Conservation (phyloP, 2,888 invertebrate species). For the Bhutanitis thaidina region DNA sequence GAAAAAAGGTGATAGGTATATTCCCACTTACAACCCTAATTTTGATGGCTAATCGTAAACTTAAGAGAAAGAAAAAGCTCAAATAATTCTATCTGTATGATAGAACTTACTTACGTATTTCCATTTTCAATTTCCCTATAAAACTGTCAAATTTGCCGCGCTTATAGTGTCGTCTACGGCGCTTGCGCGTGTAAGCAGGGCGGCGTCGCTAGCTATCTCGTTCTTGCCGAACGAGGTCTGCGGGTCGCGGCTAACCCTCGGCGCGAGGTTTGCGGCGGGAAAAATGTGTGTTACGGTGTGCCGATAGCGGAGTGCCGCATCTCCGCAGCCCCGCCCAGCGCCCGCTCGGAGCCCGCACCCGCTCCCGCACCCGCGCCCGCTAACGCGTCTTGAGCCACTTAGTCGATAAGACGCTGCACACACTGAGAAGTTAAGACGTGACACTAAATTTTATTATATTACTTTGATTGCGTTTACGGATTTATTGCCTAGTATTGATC, state of each 20-base stretch:
- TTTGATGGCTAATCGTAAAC: too few relatives aligned
- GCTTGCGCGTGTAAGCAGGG: conserved; percentile 57
- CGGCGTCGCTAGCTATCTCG: conserved; percentile 41
- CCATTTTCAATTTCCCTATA: background rate
- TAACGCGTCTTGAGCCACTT: conserved; percentile 79
- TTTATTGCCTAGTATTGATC: too few relatives aligned
- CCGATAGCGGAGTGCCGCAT: conserved; percentile 77
- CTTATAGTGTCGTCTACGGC: conserved; percentile 31
- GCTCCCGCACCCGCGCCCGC: conserved; percentile 62
- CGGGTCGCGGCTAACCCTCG: conserved; percentile 79
- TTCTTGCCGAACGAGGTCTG: conserved; percentile 70
- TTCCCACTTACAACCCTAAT: too few relatives aligned
- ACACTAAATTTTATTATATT: background rate
- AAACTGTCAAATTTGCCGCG: conserved; percentile 69
- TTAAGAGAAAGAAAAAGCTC: too few relatives aligned
- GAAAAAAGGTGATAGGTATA: too few relatives aligned
- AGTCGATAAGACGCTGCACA: conserved; percentile 72
- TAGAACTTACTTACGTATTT: background rate
- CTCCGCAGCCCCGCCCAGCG: conserved; percentile 57
- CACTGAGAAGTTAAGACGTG: conserved; percentile 38
- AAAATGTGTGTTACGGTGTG: conserved; percentile 81
- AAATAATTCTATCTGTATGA: background rate
- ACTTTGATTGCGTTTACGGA: background rate
- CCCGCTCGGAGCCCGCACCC: conserved; percentile 54
- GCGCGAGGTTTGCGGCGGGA: conserved; percentile 81